phyloP scores from a whole-genome alignment of 2,797 vertebrate species.

The Lepus townsendii region DNA sequence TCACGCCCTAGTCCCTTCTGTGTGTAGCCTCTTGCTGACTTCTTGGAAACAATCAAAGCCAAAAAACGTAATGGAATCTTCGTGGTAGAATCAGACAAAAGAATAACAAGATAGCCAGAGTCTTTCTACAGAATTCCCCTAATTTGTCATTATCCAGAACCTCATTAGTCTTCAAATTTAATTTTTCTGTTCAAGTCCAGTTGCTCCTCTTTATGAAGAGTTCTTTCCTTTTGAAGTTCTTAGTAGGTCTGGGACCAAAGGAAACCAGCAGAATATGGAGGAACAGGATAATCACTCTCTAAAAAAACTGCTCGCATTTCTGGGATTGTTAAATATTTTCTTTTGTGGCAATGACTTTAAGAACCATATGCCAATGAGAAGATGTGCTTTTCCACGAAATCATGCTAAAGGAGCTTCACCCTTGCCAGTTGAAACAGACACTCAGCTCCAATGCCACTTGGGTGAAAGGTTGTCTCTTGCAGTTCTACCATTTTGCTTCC shows the following conservation, averaged over 20 bases:
- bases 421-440: background rate
- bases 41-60: slow-evolving; percentile 26
- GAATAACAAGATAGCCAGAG: background rate
- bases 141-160: background rate
- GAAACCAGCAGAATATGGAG: background rate
- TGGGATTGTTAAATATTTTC: slow-evolving; percentile 16
- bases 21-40: background rate
- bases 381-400: slow-evolving; percentile 19
- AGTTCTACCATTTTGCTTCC: background rate
- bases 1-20: background rate
- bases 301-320: background rate
- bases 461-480: background rate
- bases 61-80: slow-evolving; percentile 31
- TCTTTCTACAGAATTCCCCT: slow-evolving; percentile 5
- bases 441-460: background rate
- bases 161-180: slow-evolving; percentile 50
- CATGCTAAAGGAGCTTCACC: background rate
- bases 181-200: slow-evolving; percentile 12
- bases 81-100: slow-evolving; percentile 15
- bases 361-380: background rate
- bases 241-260: background rate
- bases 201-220: background rate
- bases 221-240: slow-evolving; percentile 33
- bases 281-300: background rate
- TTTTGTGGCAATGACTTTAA: background rate